Base-by-base conservation (phyloP, 2,888 invertebrate genomes). In the Drosophila suboccidentalis region DNA sequence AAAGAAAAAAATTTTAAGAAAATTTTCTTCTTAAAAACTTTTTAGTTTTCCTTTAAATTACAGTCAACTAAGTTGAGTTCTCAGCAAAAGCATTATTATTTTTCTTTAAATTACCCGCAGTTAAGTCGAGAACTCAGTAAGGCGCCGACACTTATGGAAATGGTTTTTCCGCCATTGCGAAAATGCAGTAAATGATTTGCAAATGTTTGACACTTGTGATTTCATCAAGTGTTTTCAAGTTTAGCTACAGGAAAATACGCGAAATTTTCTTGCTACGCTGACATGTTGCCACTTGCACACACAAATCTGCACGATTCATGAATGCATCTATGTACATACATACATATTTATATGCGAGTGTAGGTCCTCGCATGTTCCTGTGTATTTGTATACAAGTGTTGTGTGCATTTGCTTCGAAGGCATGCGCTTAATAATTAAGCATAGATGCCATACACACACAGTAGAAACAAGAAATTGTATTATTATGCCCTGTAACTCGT, bases 341-440 rank as follows among this genome's bases (percentile, higher is more conserved):
- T 9, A 10, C 2, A 17, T n/a, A 10, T 10, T 2, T n/a, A 17
- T 41, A 2, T 36, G 11, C 32, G 10, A 10, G 6, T 17, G 2
- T 34, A 22, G 22, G 29, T 11, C 1, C n/a, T 9, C 44, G 10
- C 13, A 17, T 4, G 11, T 41, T 0, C 55, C 6, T 9, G 17
- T 58, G 53, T 47, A 17, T 58, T 55, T 9, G 39, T 46, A 44
- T 32, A 58, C 36, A 39, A 44, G 46, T 51, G 59, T 59, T 66
- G 41, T 38, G 19, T 71, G 61, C 65, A 66, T 65, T 73, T 80
- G 63, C 63, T 59, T 66, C 19, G 26, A 61, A 66, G 53, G 43
- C 68, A 79, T 55, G 62, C 59, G 63, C 62, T 79, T 70, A 75
- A 87, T 85, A 87, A 87, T 87, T 82, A 87, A 87, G 71, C 74